These are phyloP conservation scores for Gobio occitaniae DNA, from an alignment of 2,797 vertebrate genomes.

Conservation along the genomic window DNA sequence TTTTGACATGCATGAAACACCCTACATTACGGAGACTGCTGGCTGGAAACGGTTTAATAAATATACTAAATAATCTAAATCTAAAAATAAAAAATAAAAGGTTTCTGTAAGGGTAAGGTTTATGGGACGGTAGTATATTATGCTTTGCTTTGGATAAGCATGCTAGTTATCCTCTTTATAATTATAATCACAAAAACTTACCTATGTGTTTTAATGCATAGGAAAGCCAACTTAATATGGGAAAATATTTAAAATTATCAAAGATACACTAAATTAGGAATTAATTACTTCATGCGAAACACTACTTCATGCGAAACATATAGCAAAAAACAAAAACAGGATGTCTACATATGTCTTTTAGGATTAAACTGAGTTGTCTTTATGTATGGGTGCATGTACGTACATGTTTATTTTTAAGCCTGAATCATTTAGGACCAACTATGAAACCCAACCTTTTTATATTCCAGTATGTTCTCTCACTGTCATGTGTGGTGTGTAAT, in stretches of 20 bases:
- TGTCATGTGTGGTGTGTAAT: background rate
- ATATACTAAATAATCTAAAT: background rate
- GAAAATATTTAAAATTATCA: background rate
- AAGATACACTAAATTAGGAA: background rate
- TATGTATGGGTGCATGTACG: background rate
- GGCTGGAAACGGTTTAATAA: background rate
- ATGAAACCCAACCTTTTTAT: background rate
- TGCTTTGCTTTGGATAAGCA: background rate
- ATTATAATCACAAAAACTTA: background rate
- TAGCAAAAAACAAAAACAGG: background rate
- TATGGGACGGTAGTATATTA: background rate
- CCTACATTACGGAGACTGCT: background rate
- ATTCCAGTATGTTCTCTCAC: background rate
- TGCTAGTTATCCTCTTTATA: background rate
- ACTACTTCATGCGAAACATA: background rate
- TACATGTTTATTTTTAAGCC: background rate
- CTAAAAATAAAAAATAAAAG: too few relatives aligned
- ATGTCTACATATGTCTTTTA: constrained; percentile 8
- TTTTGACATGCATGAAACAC: background rate
- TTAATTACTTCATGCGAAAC: background rate
- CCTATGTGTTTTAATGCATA: background rate
- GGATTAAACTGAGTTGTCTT: background rate
- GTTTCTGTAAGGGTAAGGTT: background rate
- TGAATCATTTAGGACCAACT: too few relatives aligned
- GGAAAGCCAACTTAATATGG: background rate